phyloP scores from a whole-genome alignment of 2,797 vertebrate genomes.

The Tenualosa ilisha region DNA sequence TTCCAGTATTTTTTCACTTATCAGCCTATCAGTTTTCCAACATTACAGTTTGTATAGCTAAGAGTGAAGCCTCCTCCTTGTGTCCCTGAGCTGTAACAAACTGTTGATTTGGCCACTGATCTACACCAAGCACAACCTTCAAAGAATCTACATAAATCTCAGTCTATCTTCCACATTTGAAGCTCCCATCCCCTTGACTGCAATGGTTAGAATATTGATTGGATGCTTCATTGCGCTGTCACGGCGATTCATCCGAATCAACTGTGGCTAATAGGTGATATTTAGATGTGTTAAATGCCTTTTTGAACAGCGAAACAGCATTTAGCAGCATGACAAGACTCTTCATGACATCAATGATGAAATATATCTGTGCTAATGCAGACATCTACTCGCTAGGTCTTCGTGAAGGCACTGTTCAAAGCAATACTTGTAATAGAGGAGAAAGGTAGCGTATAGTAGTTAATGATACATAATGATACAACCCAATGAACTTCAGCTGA shows the following conservation, averaged over 20 bases:
- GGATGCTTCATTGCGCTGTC: background rate
- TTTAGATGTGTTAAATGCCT: background rate
- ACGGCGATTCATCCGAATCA: background rate
- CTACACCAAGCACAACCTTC: background rate
- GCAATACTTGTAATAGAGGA: background rate
- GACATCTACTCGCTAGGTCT: background rate
- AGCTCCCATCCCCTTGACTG: constrained; percentile 22
- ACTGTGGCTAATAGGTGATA: background rate
- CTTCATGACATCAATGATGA: background rate
- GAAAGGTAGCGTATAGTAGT: background rate
- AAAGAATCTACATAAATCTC: constrained; percentile 11
- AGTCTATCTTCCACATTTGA: constrained; percentile 3
- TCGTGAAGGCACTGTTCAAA: background rate
- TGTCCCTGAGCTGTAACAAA: background rate
- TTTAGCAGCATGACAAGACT: background rate
- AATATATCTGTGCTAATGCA: background rate
- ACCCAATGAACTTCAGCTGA: too few species aligned
- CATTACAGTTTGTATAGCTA: background rate
- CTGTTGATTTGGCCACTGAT: constrained; percentile 16
- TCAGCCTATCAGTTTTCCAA: background rate
- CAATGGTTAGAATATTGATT: constrained; percentile 38
- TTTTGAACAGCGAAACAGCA: background rate
- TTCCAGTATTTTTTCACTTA: background rate
- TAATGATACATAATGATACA: too few species aligned
- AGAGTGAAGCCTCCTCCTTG: background rate